Conservation (phyloP, 2,113 vertebrate genomes). For the Odontesthes bonariensis region DNA sequence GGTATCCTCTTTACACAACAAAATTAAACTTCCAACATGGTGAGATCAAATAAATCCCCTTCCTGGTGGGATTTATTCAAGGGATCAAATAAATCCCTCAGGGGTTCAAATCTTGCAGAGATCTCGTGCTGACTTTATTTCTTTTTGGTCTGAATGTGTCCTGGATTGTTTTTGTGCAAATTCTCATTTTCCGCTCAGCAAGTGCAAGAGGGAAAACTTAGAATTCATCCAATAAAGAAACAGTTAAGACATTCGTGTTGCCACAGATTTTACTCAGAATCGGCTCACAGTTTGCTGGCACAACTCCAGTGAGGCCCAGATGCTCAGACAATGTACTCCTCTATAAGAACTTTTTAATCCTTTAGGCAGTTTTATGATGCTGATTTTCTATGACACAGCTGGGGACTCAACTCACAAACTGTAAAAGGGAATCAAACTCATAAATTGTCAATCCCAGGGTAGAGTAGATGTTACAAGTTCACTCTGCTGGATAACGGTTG, state of each 20-base stretch:
- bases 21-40: conserved; percentile 35
- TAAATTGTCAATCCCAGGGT: conserved; percentile 39
- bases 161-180: conserved; percentile 1
- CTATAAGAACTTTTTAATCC: conserved; percentile 34
- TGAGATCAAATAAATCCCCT: conserved; percentile 29
- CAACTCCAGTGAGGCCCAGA: conserved; percentile 15
- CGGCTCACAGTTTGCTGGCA: neutral
- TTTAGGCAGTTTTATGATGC: conserved; percentile 50
- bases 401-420: conserved; percentile 43
- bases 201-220: neutral
- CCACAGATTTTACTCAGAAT: neutral
- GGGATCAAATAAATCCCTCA: conserved; percentile 28
- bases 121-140: conserved; percentile 1
- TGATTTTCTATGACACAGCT: conserved; percentile 32
- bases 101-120: neutral
- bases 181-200: neutral
- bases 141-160: neutral
- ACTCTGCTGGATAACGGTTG: conserved; percentile 11
- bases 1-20: conserved; percentile 2
- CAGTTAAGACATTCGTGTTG: neutral
- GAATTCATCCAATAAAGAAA: neutral
- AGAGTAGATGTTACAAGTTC: conserved; percentile 19
- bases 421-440: conserved; percentile 51
- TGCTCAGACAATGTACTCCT: conserved; percentile 11
- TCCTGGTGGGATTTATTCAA: conserved; percentile 2